phyloP scores from a whole-genome alignment of 1,140 invertebrate species.

The Cepaea nemoralis region DNA sequence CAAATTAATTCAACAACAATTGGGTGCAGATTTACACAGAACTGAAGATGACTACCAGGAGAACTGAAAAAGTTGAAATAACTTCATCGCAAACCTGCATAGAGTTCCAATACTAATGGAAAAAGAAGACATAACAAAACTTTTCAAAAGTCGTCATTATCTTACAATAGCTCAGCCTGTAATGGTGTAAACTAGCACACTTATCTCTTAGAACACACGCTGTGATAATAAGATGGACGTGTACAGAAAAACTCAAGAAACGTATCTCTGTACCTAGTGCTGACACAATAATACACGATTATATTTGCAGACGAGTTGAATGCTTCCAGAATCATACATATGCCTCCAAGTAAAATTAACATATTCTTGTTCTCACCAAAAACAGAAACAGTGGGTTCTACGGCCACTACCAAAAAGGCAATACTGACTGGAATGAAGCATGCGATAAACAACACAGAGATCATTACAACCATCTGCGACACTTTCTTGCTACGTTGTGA shows the following conservation, averaged over 20 bases:
- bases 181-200: too few relatives aligned
- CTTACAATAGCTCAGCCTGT: too few relatives aligned
- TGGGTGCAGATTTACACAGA: too few relatives aligned
- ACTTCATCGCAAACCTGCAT: too few relatives aligned
- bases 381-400: not conserved
- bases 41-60: too few relatives aligned
- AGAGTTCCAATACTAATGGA: too few relatives aligned
- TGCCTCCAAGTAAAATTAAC: not conserved
- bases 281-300: slow-evolving; percentile 23
- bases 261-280: not conserved
- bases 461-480: slow-evolving; percentile 17
- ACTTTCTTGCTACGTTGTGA: not conserved
- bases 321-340: not conserved
- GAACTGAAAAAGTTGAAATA: too few relatives aligned
- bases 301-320: slow-evolving; percentile 9
- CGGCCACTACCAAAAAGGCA: not conserved
- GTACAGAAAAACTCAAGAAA: not conserved
- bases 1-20: too few relatives aligned
- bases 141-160: too few relatives aligned
- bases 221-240: too few relatives aligned
- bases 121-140: too few relatives aligned
- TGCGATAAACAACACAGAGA: not conserved
- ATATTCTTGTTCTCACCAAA: slow-evolving; percentile 4
- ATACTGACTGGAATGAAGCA: slow-evolving; percentile 7
- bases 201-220: too few relatives aligned